Percentiles rank a stretch among this genome's conserved stretches.
Evolutionary conservation across 1,140 invertebrate species (phyloP).

Genomic region (Hylyphantes graminicola): DNA sequence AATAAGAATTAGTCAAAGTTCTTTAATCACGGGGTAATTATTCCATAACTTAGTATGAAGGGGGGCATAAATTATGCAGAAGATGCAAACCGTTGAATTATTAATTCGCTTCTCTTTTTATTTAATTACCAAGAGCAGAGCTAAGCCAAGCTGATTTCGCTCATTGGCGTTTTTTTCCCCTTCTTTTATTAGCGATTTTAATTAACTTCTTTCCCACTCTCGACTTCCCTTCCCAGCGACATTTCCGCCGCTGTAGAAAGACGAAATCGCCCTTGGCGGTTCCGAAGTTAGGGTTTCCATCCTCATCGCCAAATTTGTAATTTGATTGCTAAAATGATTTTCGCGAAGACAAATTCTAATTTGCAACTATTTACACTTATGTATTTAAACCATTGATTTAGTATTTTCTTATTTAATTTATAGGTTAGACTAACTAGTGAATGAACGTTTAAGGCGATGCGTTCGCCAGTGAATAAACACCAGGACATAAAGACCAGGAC

Average conservation of each 20-base stretch:
- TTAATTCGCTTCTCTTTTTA: conserved; percentile 47
- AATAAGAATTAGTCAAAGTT: conserved; percentile 46
- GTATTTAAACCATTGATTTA: too few species aligned
- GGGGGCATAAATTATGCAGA: conserved; percentile 48
- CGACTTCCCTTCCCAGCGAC: neutral
- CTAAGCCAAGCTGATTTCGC: conserved; percentile 25
- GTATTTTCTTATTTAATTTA: too few species aligned
- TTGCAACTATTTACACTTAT: too few species aligned
- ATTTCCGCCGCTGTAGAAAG: conserved; percentile 11
- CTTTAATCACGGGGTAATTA: conserved; percentile 53
- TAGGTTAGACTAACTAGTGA: too few species aligned
- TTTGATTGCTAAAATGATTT: too few species aligned
- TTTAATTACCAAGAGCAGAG: conserved; percentile 42
- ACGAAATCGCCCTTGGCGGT: too few species aligned
- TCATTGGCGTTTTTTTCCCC: conserved; percentile 28
- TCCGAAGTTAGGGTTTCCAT: too few species aligned
- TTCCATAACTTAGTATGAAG: conserved; percentile 37
- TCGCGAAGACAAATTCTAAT: too few species aligned
- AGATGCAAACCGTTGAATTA: conserved; percentile 47
- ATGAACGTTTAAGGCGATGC: too few species aligned
- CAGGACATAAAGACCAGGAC: too few species aligned
- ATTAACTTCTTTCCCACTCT: conserved; percentile 19
- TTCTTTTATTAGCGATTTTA: conserved; percentile 23
- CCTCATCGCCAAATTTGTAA: too few species aligned
- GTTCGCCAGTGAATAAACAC: too few species aligned